These are phyloP conservation scores for Heliornis fulica DNA, from an alignment of 2,113 vertebrate species.

Conservation along the genomic window DNA sequence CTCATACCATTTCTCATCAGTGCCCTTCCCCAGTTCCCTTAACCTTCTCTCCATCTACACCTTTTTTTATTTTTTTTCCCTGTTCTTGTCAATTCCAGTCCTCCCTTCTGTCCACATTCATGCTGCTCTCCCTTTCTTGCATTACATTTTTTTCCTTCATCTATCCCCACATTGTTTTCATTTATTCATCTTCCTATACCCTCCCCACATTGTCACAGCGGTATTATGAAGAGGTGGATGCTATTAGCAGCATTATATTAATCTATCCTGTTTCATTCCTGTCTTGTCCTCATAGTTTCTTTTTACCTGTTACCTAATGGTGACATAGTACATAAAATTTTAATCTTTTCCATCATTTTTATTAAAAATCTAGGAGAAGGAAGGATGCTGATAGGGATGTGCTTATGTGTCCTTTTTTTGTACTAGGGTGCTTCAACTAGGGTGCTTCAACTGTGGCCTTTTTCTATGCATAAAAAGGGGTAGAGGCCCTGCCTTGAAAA, in stretches of 20 bases:
- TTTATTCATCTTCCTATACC: not conserved
- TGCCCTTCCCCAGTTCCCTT: not conserved
- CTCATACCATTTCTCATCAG: not conserved
- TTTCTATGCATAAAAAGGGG: not conserved
- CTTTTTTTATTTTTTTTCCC: not conserved
- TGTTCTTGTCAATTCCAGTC: not conserved
- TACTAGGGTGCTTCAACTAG: not conserved
- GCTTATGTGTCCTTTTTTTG: not conserved
- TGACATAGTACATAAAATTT: not conserved
- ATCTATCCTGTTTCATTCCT: not conserved
- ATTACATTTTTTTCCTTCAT: not conserved
- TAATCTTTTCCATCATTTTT: not conserved
- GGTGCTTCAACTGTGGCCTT: not conserved
- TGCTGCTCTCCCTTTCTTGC: not conserved
- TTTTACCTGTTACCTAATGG: not conserved
- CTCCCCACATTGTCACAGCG: not conserved
- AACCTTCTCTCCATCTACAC: not conserved
- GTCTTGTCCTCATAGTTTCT: not conserved
- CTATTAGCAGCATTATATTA: not conserved
- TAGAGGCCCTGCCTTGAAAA: not conserved
- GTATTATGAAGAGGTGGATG: not conserved
- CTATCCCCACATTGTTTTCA: not conserved
- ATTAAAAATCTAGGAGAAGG: not conserved
- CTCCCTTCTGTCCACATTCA: not conserved
- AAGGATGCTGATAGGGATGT: not conserved